Conservation (phyloP, 2,113 vertebrate species). For the Mustelus asterias region DNA sequence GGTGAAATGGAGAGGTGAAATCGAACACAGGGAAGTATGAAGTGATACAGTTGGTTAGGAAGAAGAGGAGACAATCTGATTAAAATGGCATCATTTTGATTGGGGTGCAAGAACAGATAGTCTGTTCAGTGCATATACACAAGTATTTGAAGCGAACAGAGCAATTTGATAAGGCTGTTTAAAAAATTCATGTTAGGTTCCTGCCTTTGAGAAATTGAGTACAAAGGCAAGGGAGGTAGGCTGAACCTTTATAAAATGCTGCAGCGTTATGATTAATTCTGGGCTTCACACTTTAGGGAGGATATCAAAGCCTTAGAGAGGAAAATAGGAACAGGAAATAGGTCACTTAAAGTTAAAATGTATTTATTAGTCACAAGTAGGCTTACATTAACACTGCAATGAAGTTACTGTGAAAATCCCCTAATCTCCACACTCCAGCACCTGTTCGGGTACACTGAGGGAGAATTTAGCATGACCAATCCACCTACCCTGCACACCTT, state of each 20-base stretch:
- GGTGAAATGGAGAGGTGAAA: not conserved
- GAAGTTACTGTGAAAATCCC: too few relatives aligned
- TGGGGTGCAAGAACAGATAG: not conserved
- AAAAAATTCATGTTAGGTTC: not conserved
- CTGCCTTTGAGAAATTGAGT: not conserved
- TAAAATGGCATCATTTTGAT: not conserved
- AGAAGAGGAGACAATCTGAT: not conserved
- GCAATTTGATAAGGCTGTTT: not conserved
- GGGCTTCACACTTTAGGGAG: too few relatives aligned
- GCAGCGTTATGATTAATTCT: too few relatives aligned
- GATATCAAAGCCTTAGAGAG: too few relatives aligned
- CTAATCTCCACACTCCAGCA: too few relatives aligned
- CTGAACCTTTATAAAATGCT: not conserved
- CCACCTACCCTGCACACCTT: too few relatives aligned
- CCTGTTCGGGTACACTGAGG: too few relatives aligned
- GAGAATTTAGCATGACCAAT: too few relatives aligned
- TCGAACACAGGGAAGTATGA: not conserved
- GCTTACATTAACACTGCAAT: too few relatives aligned
- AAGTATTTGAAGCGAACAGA: not conserved
- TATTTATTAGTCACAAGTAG: too few relatives aligned
- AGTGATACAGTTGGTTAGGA: not conserved
- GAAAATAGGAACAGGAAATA: not conserved
- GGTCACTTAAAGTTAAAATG: not conserved
- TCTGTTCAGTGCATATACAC: not conserved
- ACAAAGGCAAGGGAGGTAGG: not conserved